Base-by-base conservation (phyloP, 2,113 vertebrate species). In the Actinemys pallida region DNA sequence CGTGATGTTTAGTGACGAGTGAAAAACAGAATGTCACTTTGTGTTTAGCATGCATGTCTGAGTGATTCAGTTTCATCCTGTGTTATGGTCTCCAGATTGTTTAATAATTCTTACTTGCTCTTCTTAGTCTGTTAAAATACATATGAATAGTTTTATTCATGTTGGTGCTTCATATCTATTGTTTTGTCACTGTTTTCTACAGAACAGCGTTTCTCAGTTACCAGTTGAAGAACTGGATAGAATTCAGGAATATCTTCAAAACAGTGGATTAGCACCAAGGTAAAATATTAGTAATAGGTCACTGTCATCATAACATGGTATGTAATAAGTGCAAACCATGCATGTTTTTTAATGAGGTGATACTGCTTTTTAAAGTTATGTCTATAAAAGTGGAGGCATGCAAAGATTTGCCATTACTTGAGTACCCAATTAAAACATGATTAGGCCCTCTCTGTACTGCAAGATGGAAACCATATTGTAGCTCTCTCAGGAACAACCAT, bases 171-270 rank as follows among this genome's bases (percentile, higher is more conserved):
- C 17, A 39, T 69, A 49, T 59, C 1, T 84, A 59, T 92, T 92
- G 88, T 29, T 35, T 87, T 89, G 25, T 93, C 47, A 10, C 84
- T 96, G 27, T 95, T 91, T 92, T 1, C 2, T 98, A 45, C 88
- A 99, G 99, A 99, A 99, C 97, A 99, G 99, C 91, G 93, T 98
- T 91, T 99, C 99, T 88, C 99, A 99, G 98, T 96, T 99, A 65
- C 99, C 99, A 20, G 93, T 98, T 93, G 99, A 99, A 95, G 99
- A 99, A 92, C 97, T 99, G 86, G 98, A 98, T 93, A 98, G 99
- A 95, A 99, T 99, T 97, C 99, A 99, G 97, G 99, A 99, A 76
- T 99, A 99, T 84, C 99, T 99, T 62, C 99, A 99, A 97, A 99
- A 96, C 95, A 99, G 98, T 69, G 99, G 99, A 62, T 96, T 99